Base-by-base conservation (phyloP, 37 sponge, comb jelly and placozoan genomes). In the Agelas oroides region DNA sequence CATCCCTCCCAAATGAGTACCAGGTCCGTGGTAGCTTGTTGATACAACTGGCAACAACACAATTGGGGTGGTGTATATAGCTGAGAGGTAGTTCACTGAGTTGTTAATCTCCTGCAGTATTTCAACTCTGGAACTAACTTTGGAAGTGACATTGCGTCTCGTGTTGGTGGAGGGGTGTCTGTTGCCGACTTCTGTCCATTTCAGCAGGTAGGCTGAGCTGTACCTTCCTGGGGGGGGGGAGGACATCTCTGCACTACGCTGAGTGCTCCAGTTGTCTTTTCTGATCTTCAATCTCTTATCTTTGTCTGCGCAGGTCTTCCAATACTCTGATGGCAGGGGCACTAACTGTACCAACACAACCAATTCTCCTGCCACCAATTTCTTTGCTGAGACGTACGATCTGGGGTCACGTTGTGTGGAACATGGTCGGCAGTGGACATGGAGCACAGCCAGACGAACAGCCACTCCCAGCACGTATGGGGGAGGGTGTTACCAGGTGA, bases 181-280 rank as follows among this genome's bases (percentile, higher is more conserved):
- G 36, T 93, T 23, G 78, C 94, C 13, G 94, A 93, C 46, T 93
- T 55, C 67, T 93, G 94, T 53, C 90, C 94, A 21, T 88, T 80
- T 36, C 63, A 86, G 3, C 39, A 65, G 15, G 90, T 93, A 31
- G 85, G 88, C 62, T n/a, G n/a, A n/a, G n/a, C n/a, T n/a, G n/a
- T n/a, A n/a, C n/a, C n/a, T n/a, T n/a, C n/a, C n/a, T n/a, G n/a
- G n/a, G n/a, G n/a, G n/a, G n/a, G n/a, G n/a, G n/a, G n/a, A n/a
- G n/a, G n/a, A n/a, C n/a, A n/a, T n/a, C n/a, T n/a, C n/a, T n/a
- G n/a, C n/a, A n/a, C n/a, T n/a, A n/a, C n/a, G n/a, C n/a, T n/a
- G n/a, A n/a, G n/a, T n/a, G n/a, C n/a, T n/a, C n/a, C n/a, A n/a
- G n/a, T n/a, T n/a, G n/a, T n/a, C n/a, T n/a, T n/a, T n/a, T n/a